Evolutionary conservation across 2,888 invertebrate genomes (phyloP).

Genomic region (Aplocera efformata): DNA sequence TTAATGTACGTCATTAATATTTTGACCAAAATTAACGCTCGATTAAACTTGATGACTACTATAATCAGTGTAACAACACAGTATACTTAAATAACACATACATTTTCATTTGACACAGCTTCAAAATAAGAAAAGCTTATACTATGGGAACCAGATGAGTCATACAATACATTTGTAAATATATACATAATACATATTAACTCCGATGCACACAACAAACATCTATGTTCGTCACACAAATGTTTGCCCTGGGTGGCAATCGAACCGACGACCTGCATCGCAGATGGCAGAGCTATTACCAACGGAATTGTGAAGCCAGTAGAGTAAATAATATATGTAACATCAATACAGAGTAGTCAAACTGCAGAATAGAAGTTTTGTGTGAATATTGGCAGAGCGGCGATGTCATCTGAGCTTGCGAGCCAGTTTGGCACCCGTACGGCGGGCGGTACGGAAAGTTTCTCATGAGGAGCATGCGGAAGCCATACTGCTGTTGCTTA

Average conservation of each 20-base stretch:
- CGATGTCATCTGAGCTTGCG: conserved; percentile 18
- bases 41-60: conserved; percentile 2
- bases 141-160: no score
- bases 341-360: conserved; percentile 8
- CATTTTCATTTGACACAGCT: no score
- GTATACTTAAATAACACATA: conserved; percentile 12
- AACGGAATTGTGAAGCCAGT: no score
- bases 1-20: conserved; percentile 14
- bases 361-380: conserved; percentile 19
- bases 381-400: conserved; percentile 19
- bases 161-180: no score
- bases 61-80: neutral
- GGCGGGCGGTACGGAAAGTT: conserved; percentile 39
- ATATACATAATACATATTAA: no score
- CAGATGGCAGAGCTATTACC: no score
- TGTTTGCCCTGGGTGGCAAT: no score
- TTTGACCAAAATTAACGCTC: conserved; percentile 17
- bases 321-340: conserved; percentile 2
- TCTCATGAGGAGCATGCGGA: conserved; percentile 33
- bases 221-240: no score
- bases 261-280: no score
- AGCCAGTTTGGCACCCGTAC: conserved; percentile 41
- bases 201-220: no score
- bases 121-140: no score
- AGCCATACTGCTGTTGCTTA: conserved; percentile 21